Evolutionary conservation across 2,113 vertebrate genomes (phyloP), one percentile per base, ranked within the genome.

Genomic region (Cephalopterus ornatus): DNA sequence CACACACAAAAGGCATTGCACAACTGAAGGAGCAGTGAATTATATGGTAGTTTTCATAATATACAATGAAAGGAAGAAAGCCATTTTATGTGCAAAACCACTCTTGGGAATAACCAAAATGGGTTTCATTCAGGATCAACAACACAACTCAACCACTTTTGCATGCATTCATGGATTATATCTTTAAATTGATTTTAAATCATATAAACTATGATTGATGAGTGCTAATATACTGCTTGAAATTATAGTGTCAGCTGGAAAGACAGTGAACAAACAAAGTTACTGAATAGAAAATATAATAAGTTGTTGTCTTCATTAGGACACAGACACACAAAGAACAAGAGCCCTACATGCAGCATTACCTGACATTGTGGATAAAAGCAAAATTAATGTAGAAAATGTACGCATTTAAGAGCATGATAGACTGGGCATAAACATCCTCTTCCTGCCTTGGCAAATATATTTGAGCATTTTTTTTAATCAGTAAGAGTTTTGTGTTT

Each of bases 141-240:
- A 79, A 33, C 56, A 83, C 50, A 61, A 87, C 35, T 91, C 78
- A 88, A 85, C 50, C 42, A 65, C n/a, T 88, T 83, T 37, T 70
- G 50, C 35, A 89, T 37, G 70, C 75, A 44, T 81, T 92, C 39
- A 74, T 49, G 26, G 88, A 70, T 95, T 92, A 70, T 49, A 72
- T 49, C 91, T 95, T 39, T 35, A 86, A 81, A 91, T 33, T 93
- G 19, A 90, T 93, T 96, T 95, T 68, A 95, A 94, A 92, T 73
- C 58, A 80, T 39, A 87, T 44, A 80, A 95, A 88, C 32, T 28
- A 46, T 61, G 80, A 96, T 46, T 67, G 55, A 95, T 93, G 79
- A 80, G 33, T 42, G 63, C 37, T 92, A 89, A 77, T 39, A 82
- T 10, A 59, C 16, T 77, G n/a, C 66, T 73, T 82, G 82, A 92